Base-by-base conservation (phyloP, 92 coral and sea anemone species). In the Parazoanthus darwini region DNA sequence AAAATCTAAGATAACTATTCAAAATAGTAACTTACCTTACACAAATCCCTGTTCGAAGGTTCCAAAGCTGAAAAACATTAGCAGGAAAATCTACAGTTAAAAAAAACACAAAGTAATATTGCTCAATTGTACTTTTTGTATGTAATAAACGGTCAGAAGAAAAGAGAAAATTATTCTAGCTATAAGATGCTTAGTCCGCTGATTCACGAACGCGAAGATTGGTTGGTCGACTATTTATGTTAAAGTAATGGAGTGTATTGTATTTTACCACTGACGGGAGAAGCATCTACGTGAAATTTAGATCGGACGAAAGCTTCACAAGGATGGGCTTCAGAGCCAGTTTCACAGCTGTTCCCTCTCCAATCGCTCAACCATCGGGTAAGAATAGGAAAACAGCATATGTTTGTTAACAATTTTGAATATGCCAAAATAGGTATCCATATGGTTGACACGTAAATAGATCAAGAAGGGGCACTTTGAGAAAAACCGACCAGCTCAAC, bases 31-130 rank as follows among this genome's bases (percentile, higher is more conserved):
- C 89, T 75, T 86, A 94, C 98, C 95, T 95, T 8, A 81, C 93
- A 73, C 97, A 97, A 50, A 77, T 77, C 35, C 92, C 94, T 39
- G 98, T 94, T 58, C 97, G 94, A 72, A 97, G 95, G 86, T 93
- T 97, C 99, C 99, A 97, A 44, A 97, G 94, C 99, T 97, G 43
- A 70, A 85, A 91, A 8, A 35, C 3, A 63, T 48, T 22, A 6
- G 20, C 16, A 18, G 23, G 25, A 63, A 29, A 26, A n/a, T n/a
- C 33, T 13, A 15, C 3, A 54, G 59, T 54, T 54, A 11, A 7
- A 48, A 8, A 48, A 54, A 18, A 54, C 59, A 54, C 59, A 46
- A 46, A 48, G 51, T 48, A 48, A 6, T 48, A 10, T 48, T 48
- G 9, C 51, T 48, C 51, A 48, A 48, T 10, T 5, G 81, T 37